phyloP scores from a whole-genome alignment of 2,113 vertebrate species.

The Cisticola juncidis region DNA sequence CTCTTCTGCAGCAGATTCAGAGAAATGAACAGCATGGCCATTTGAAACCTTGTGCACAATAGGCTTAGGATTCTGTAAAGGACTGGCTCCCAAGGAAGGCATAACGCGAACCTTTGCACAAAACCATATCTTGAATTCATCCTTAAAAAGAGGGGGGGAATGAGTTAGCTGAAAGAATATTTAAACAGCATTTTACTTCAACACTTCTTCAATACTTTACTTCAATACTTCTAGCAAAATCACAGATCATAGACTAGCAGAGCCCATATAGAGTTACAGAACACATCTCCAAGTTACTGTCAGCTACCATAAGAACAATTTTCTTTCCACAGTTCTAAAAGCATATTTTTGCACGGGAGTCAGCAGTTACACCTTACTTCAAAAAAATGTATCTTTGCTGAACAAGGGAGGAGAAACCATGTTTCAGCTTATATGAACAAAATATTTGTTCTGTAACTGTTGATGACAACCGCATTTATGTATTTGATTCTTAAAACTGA shows the following conservation, averaged over 20 bases:
- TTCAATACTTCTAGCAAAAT: background rate
- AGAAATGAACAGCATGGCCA: slow-evolving; percentile 75
- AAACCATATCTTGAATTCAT: slow-evolving; percentile 96
- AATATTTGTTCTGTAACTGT: background rate
- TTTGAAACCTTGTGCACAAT: slow-evolving; percentile 78
- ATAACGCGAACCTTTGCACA: slow-evolving; percentile 89
- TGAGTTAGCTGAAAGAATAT: background rate
- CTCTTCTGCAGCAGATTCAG: slow-evolving; percentile 75
- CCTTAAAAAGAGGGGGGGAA: slow-evolving; percentile 64
- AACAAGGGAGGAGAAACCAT: background rate
- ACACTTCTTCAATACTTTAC: background rate
- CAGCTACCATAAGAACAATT: background rate
- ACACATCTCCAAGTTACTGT: background rate
- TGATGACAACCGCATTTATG: background rate
- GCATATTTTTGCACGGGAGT: background rate
- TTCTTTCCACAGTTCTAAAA: background rate
- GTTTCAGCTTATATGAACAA: background rate
- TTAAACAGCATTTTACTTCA: background rate
- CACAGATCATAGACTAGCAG: background rate
- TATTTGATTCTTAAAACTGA: background rate
- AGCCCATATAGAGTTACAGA: background rate
- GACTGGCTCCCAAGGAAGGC: slow-evolving; percentile 81
- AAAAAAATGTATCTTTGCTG: background rate
- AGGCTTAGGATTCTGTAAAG: slow-evolving; percentile 80
- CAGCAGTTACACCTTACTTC: background rate